phyloP scores from a whole-genome alignment of 2,113 vertebrate species.

The Spheniscus mendiculus region DNA sequence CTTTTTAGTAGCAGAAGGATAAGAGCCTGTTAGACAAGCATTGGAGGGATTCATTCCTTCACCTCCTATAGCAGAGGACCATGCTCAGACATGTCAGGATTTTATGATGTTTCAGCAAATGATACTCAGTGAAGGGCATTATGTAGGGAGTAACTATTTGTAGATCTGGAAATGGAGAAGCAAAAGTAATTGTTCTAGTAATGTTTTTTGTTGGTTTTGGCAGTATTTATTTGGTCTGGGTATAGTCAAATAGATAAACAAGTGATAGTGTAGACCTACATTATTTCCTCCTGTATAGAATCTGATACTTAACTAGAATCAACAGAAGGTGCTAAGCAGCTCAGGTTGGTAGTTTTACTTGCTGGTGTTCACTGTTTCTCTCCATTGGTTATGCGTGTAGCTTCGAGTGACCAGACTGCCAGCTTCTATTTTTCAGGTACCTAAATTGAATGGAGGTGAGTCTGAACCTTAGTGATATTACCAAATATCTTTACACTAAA shows the following conservation, averaged over 20 bases:
- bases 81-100: neutral
- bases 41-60: neutral
- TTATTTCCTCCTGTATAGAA: neutral
- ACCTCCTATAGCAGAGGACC: neutral
- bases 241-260: neutral
- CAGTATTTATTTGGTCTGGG: neutral
- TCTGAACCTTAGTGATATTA: neutral
- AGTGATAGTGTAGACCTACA: neutral
- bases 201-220: neutral
- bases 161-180: neutral
- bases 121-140: neutral
- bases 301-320: neutral
- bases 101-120: neutral
- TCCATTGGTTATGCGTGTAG: neutral
- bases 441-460: neutral
- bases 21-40: neutral
- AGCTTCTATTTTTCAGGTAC: neutral
- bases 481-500: neutral
- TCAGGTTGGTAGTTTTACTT: neutral
- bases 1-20: neutral
- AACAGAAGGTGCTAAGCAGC: neutral
- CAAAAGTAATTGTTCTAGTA: neutral
- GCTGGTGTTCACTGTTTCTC: neutral
- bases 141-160: fast-evolving
- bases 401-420: neutral